Evolutionary conservation across 2,797 vertebrate species (phyloP), one percentile per base, ranked within the genome.

Genomic region (Smutsia gigantea): DNA sequence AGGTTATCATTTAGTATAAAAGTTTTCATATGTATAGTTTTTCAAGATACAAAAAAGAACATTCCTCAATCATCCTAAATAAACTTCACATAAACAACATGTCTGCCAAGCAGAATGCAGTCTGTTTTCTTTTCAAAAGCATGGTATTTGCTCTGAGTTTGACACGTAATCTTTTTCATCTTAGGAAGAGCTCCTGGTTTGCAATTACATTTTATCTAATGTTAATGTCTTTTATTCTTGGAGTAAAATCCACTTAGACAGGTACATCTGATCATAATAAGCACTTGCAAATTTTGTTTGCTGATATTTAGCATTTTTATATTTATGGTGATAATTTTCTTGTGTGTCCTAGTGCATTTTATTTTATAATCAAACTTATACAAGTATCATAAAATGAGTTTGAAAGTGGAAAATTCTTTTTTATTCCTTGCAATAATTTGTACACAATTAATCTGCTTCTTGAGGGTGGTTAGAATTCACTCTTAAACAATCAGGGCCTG

Each of bases 1-100:
- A 92, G 68, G 93, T 90, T 95, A 92, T 95, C 68, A 97, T 3
- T 82, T 51, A 68, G 51, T 55, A 82, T n/a, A 86, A 96, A 98
- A 96, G 69, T 95, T 96, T 96, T 86, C 75, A 94, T 97, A 96
- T 94, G 93, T 39, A 75, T n/a, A 81, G 37, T 61, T 94, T 57
- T 86, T 68, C 68, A 77, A 63, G 25, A 84, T 72, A 66, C n/a
- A 71, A 94, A 96, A 74, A 37, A 86, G 68, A 88, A 93, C 61
- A 85, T 61, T 93, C 71, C 18, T n/a, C 61, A 81, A 39, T 84
- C 66, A 68, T 84, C 71, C 72, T 90, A 87, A 92, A 90, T 57
- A 84, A 96, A 92, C 55, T 31, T 87, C 78, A 89, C 86, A 82
- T 87, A 94, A 69, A 87, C 77, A 42, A 19, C 23, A 42, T 68